A percentile compares a stretch with the other conserved stretches of the same genome.
These are phyloP conservation scores for Ailurus styani DNA, from an alignment of 2,113 vertebrate species.

Conservation along the genomic window DNA sequence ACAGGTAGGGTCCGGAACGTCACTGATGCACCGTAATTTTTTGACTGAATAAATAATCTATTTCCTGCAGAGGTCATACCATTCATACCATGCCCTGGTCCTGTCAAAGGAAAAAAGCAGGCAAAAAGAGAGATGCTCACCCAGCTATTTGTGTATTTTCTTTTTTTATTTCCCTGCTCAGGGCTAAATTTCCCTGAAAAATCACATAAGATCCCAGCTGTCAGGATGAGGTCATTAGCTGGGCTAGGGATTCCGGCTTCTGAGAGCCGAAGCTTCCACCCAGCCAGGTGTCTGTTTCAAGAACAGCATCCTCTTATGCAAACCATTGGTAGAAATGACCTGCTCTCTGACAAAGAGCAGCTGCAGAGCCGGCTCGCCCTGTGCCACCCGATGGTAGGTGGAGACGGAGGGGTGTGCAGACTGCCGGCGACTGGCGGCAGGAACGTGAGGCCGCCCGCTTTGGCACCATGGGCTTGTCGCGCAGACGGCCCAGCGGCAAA, in stretches of 20 bases:
- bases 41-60: background rate
- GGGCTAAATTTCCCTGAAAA: background rate
- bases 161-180: background rate
- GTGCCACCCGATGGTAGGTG: accelerated
- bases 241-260: background rate
- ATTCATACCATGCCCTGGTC: background rate
- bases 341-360: background rate
- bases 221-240: background rate
- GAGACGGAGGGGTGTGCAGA: accelerated
- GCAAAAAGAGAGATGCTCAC: background rate
- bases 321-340: accelerated
- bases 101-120: background rate
- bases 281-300: background rate
- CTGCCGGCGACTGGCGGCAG: accelerated
- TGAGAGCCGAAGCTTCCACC: background rate
- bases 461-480: background rate
- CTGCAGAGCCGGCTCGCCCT: background rate
- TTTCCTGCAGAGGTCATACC: background rate
- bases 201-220: background rate
- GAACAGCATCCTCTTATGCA: background rate
- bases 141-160: background rate
- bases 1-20: background rate
- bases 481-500: slow-evolving; percentile 62
- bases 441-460: background rate
- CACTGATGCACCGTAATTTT: background rate